Evolutionary conservation across 2,888 invertebrate species (phyloP).

Genomic region (Drosophila mimetica): DNA sequence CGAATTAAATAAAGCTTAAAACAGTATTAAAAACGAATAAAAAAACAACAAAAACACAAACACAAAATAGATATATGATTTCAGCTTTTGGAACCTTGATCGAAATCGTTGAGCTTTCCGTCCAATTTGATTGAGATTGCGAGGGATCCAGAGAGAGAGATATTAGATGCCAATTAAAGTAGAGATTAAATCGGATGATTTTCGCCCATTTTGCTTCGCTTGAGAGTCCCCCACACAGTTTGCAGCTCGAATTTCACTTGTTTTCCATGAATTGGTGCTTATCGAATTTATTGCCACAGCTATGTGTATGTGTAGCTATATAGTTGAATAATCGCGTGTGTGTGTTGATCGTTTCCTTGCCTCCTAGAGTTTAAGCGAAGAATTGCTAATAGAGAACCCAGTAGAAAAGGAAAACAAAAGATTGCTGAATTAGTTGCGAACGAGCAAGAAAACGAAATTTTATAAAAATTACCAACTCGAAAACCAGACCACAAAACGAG

Average conservation of each 20-base stretch:
- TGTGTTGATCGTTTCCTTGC: conserved; percentile 45
- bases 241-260: conserved; percentile 28
- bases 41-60: conserved; percentile 17
- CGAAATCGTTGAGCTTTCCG: conserved; percentile 52
- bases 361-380: conserved; percentile 33
- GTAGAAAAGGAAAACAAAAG: conserved; percentile 40
- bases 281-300: conserved; percentile 79
- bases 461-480: conserved; percentile 43
- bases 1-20: conserved; percentile 47
- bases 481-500: conserved; percentile 53
- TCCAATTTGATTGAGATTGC: conserved; percentile 53
- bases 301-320: conserved; percentile 31
- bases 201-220: conserved; percentile 20
- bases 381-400: conserved; percentile 11
- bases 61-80: conserved; percentile 24
- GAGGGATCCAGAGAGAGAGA: conserved; percentile 15
- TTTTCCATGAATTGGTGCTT: conserved; percentile 78
- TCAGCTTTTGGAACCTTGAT: conserved; percentile 24
- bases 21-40: conserved; percentile 54
- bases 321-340: conserved; percentile 19
- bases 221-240: conserved; percentile 2
- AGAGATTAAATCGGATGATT: conserved; percentile 11
- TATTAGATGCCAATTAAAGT: conserved; percentile 38
- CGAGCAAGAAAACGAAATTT: conserved; percentile 46
- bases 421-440: conserved; percentile 79